phyloP scores from a whole-genome alignment of 2,113 vertebrate genomes.

The Isichthys henryi region DNA sequence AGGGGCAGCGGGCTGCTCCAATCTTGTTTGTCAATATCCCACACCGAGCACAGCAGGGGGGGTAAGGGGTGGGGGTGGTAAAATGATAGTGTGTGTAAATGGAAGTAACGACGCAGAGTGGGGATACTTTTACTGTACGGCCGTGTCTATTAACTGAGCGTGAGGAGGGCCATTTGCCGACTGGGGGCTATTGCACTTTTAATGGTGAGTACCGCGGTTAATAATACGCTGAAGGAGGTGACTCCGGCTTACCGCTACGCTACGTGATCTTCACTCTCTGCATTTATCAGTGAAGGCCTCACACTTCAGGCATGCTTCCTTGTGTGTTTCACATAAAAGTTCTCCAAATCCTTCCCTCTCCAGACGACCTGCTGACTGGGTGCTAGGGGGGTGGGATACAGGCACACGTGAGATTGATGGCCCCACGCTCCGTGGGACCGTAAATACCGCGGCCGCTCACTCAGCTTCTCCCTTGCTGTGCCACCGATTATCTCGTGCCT shows the following conservation, averaged over 20 bases:
- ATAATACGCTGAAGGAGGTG: not conserved
- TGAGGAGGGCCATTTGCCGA: not conserved
- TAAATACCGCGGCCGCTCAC: not conserved
- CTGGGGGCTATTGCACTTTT: not conserved
- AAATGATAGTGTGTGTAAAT: not conserved
- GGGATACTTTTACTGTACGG: not conserved
- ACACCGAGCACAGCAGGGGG: not conserved
- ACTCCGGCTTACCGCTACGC: not conserved
- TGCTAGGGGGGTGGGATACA: not conserved
- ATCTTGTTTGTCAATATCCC: not conserved
- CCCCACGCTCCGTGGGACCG: not conserved
- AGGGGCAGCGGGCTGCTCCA: not conserved
- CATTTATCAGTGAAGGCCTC: not conserved
- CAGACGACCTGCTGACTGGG: not conserved
- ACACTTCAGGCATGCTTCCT: not conserved
- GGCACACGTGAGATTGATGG: conserved; percentile 15
- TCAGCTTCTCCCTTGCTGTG: not conserved
- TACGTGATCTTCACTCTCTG: not conserved
- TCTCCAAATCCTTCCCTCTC: not conserved
- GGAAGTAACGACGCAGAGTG: not conserved
- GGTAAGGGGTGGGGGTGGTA: not conserved
- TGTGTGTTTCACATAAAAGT: not conserved
- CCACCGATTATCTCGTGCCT: conserved; percentile 10
- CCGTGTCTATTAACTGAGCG: not conserved
- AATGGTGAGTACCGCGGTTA: not conserved